Evolutionary conservation across 2,797 vertebrate species (phyloP), one percentile per base, ranked within the genome.

Genomic region (Neopelma chrysocephalum): DNA sequence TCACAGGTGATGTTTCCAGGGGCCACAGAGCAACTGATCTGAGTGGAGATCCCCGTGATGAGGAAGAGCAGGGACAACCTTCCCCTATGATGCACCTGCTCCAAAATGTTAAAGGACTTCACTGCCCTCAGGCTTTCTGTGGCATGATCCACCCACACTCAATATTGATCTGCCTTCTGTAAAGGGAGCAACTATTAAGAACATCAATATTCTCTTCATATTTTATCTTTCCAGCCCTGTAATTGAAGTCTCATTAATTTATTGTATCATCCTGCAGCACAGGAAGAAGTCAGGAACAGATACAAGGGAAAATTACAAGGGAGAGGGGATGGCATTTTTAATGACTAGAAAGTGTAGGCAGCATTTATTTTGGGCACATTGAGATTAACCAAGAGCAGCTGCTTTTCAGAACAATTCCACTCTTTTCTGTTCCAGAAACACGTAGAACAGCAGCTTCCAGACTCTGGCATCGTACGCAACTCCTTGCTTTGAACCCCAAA

Each of bases 401-500:
- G 72, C 54, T 89, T 51, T 51, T 64, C 72, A 72, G 69, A 71
- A 47, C 23, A 54, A 18, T 50, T n/a, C 68, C 66, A 40, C 10
- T 40, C 26, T n/a, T 31, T 48, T 29, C 29, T 21, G 6, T 40
- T 68, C 14, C 13, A 60, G 54, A 32, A 77, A 23, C 26, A 32
- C 0, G 2, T 0, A 4, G 5, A 65, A 47, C n/a, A 61, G 29
- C 40, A 9, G 18, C 8, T 45, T 25, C 54, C 72, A 75, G 38
- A 26, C 25, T 8, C 2, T 3, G 31, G 10, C 20, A 21, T 0
- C 10, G 8, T 9, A 26, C 36, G 5, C 23, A 50, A 2, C 13
- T 7, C 26, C 56, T 31, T 26, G 0, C 45, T 7, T 27, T 25
- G 50, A 78, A 13, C 25, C 43, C 16, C 34, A 48, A n/a, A 57